Evolutionary conservation across 2,888 invertebrate species (phyloP), one percentile per base, ranked within the genome.

Genomic region (Drosophila falleni): DNA sequence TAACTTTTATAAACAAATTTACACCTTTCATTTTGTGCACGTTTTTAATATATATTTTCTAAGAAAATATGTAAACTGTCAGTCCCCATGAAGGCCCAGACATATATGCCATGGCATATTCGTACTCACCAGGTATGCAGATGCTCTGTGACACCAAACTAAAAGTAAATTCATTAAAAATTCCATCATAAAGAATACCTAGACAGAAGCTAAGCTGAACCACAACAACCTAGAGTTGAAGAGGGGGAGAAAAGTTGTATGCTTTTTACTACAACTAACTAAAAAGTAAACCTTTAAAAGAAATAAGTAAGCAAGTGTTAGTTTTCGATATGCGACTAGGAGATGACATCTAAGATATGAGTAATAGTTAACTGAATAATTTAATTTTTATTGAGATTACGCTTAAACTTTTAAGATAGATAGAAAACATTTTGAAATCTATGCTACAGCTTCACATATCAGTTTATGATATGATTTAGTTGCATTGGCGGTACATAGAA

Each of bases 91-190:
- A 79, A 65, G 46, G 63, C 63, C 31, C 56, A 49, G 26, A 59
- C 51, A 46, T 44, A 8, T 50, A 47, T 54, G 26, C 29, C 16
- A 54, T 46, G 19, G 59, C 37, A 35, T 60, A 37, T 13, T 58
- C 9, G 26, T 37, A 58, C 46, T 58, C 37, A n/a, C 49, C 39
- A 39, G 49, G 59, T 64, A 71, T 72, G 85, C 81, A 68, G 74
- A 73, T 87, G 77, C 72, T 74, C 51, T 78, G 77, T 78, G 86
- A 88, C 83, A 86, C 86, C 81, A 68, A 78, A 78, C 88, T 86
- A 86, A 85, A 88, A 85, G 84, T 85, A 85, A 88, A 88, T 88
- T 85, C 84, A 85, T 85, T 85, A 85, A 85, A 88, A 88, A 82
- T 88, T 88, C 88, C 83, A 85, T 85, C 83, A 81, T 85, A 78